Evolutionary conservation across 2,888 invertebrate species (phyloP), one percentile per base, ranked within the genome.

Genomic region (Choreutis nemorana): DNA sequence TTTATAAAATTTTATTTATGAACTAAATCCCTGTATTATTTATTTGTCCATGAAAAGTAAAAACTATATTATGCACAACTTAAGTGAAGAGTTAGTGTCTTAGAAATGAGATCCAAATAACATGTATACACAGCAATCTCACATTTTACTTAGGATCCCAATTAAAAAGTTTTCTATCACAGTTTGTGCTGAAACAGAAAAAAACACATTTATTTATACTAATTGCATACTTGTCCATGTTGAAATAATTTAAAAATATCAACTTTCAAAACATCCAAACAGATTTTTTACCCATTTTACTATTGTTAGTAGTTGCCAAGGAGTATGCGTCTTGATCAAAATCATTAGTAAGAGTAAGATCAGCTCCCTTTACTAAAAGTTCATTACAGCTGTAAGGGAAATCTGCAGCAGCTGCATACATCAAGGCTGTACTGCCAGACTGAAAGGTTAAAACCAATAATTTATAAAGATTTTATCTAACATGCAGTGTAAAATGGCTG

Each of bases 341-440:
- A 50, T 89, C 86, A 78, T 96, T 95, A 34, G 85, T 83, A 35
- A 86, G 78, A 3, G 90, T 89, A 42, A 94, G 79, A 62, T 94
- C 90, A 15, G 94, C 91, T 32, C 92, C 92, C 50, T 85, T 80
- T 11, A 87, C 79, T 26, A 96, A 80, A 30, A 96, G 81, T 58
- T 94, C 90, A 51, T 91, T 89, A 50, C 92, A 92, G 33, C 92
- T 90, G 56, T 91, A 91, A 1, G 92, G 89, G 73, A 94, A 93
- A 70, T 95, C 93, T 6, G 91, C 91, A 46, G 87, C 87, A 3
- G 93, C 91, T 28, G 95, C 93, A 71, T 91, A 95, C 88, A 96
- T 94, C 29, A 96, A 68, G 1, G 95, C 90, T 23, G 94, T 92
- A 55, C 93, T 94, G 29, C 93, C 93, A 51, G 90, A 85, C 90